Evolutionary conservation across 1,140 invertebrate genomes (phyloP), one percentile per base, ranked within the genome.

Genomic region (Aricia agestis): DNA sequence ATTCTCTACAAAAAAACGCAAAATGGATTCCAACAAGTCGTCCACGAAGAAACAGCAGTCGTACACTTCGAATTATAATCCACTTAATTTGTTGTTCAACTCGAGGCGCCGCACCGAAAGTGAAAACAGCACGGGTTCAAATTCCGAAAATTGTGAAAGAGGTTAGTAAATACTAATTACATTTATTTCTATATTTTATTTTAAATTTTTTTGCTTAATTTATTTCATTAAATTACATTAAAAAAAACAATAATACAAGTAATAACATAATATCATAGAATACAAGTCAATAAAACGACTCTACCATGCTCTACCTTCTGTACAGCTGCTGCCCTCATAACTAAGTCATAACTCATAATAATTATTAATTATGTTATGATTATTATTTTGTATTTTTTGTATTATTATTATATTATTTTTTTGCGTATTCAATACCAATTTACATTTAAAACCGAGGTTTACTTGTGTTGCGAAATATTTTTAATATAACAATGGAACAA

Each of bases 41-140:
- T 68, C 57, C 2, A 57, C 80, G 15, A 84, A 86, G 70, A 83
- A 74, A 66, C 74, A 78, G 77, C 82, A 75, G 72, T 77, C 71
- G 63, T 67, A 78, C 63, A 75, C 75, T 71, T 69, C 79, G 3
- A 84, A 74, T 71, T 89, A 87, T 72, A 89, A 82, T 72, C 86
- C 86, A 9, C 89, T 85, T 84, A 89, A 86, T 82, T 83, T 88
- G 67, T 79, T 90, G 70, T 90, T 89, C 74, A 89, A 76, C 63
- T 70, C 85, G 70, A 80, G 89, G 77, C 81, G 71, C 52, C 82
- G 87, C 58, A 86, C 85, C 4, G 84, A 87, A 74, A 91, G 87
- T 85, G 89, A 91, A 78, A 86, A 80, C 68, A 91, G 87, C 76
- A 78, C 75, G 9, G 81, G 74, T 72, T 86, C 84, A 52, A 86